phyloP scores from a whole-genome alignment of 1,140 invertebrate species.

The Drosophila gunungcola region DNA sequence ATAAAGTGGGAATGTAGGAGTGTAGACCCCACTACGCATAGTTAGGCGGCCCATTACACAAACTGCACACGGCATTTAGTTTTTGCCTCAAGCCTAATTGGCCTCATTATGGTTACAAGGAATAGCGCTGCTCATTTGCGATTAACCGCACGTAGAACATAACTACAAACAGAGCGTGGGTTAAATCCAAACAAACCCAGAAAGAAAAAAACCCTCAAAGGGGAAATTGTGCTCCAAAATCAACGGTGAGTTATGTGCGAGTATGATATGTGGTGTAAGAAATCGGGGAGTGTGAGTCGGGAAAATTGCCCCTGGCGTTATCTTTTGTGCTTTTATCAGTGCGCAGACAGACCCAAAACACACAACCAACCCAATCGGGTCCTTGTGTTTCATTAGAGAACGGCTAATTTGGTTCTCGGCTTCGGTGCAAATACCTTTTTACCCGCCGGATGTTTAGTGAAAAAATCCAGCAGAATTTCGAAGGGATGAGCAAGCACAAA shows the following conservation, averaged over 20 bases:
- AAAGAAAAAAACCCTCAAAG: slow-evolving; percentile 15
- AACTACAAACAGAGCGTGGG: slow-evolving; percentile 53
- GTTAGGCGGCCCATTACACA: slow-evolving; percentile 72
- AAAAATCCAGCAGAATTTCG: slow-evolving; percentile 32
- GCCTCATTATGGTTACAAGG: slow-evolving; percentile 67
- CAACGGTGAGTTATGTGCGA: slow-evolving; percentile 43
- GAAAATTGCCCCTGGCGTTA: slow-evolving; percentile 54
- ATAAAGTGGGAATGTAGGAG: not conserved
- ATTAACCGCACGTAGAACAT: slow-evolving; percentile 76
- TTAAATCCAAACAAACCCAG: slow-evolving; percentile 18
- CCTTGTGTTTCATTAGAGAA: slow-evolving; percentile 55
- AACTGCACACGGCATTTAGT: slow-evolving; percentile 75
- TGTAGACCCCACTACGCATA: slow-evolving; percentile 18
- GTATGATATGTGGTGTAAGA: slow-evolving; percentile 18
- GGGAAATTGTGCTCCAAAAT: slow-evolving; percentile 37
- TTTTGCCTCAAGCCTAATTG: slow-evolving; percentile 73
- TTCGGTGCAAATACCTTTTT: slow-evolving; percentile 26
- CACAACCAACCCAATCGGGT: slow-evolving; percentile 12
- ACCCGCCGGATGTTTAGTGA: slow-evolving; percentile 36
- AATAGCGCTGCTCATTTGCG: slow-evolving; percentile 69
- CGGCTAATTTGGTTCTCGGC: slow-evolving; percentile 49
- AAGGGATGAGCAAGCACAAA: not conserved
- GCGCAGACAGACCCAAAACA: slow-evolving; percentile 36
- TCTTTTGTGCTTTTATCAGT: slow-evolving; percentile 67
- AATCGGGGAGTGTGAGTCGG: not conserved